These are phyloP conservation scores for Noctua janthina DNA, from an alignment of 2,888 invertebrate genomes.

Conservation along the genomic window DNA sequence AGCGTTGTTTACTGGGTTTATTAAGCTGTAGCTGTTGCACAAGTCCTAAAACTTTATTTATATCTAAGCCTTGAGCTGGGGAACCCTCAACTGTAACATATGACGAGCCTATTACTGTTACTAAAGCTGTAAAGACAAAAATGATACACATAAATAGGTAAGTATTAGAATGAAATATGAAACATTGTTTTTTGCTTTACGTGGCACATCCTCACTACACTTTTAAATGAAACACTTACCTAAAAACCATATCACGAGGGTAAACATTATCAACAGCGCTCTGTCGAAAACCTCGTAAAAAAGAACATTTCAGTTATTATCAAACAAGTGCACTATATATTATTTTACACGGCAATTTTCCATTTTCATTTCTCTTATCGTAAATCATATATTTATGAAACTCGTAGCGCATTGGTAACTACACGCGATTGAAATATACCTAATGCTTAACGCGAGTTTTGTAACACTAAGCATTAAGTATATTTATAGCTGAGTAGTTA, in stretches of 20 bases:
- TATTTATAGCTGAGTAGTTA: constrained; percentile 20
- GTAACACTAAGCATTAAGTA: not conserved
- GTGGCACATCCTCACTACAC: not conserved
- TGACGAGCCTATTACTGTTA: constrained; percentile 33
- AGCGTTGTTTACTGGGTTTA: constrained; percentile 7
- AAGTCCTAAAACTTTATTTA: constrained; percentile 43
- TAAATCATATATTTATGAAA: constrained; percentile 63
- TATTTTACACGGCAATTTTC: constrained; percentile 82
- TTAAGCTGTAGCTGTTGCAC: constrained; percentile 37
- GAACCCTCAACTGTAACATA: constrained; percentile 33
- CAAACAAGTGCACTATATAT: constrained; percentile 70
- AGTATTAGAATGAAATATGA: not conserved
- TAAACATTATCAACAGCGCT: constrained; percentile 74
- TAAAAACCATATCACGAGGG: constrained; percentile 65
- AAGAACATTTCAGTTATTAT: constrained; percentile 71
- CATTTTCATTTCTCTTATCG: constrained; percentile 85
- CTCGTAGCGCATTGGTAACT: constrained; percentile 51
- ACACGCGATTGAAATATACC: constrained; percentile 55
- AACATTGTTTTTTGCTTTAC: not conserved
- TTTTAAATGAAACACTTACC: constrained; percentile 67
- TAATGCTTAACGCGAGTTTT: constrained; percentile 35
- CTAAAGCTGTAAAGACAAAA: constrained; percentile 48
- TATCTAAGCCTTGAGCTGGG: constrained; percentile 24
- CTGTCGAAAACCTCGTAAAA: constrained; percentile 68
- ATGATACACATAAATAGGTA: not conserved